Evolutionary conservation across 53 echinoderm and acorn worm genomes (phyloP).

Genomic region (Arbacia lixula): DNA sequence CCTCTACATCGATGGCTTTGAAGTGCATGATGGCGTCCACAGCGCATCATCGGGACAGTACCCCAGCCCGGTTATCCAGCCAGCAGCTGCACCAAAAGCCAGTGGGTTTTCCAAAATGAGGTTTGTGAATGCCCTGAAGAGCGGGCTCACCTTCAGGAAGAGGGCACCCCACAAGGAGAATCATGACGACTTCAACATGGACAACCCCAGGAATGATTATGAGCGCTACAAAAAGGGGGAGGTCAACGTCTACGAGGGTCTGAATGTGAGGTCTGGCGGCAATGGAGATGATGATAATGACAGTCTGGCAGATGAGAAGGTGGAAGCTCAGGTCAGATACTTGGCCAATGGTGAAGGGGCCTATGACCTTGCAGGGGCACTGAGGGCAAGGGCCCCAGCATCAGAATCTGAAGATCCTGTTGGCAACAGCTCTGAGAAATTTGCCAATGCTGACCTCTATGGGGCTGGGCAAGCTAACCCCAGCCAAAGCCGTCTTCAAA

Average conservation of each 20-base stretch:
- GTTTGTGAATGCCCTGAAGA: constrained; percentile 22
- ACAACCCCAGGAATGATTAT: constrained; percentile 20
- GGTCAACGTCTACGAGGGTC: constrained; percentile 31
- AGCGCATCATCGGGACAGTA: constrained; percentile 4
- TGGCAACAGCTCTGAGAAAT: background rate
- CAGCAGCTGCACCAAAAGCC: constrained; percentile 6
- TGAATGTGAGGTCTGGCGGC: constrained; percentile 2
- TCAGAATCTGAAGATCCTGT: background rate
- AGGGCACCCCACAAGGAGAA: background rate
- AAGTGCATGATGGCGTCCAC: background rate
- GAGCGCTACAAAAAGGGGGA: constrained; percentile 35
- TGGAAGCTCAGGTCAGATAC: too few species aligned
- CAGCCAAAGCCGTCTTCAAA: background rate
- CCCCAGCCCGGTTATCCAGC: background rate
- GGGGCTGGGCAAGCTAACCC: background rate
- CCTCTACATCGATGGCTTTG: constrained; percentile 38
- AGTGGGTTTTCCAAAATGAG: background rate
- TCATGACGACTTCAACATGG: constrained; percentile 19
- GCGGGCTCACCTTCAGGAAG: constrained; percentile 33
- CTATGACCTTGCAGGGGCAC: constrained; percentile 32
- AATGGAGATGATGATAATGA: constrained; percentile 14
- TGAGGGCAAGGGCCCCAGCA: background rate
- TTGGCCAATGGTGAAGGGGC: constrained; percentile 10
- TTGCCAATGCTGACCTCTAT: background rate
- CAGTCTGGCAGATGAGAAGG: background rate